Percentiles rank a stretch among this genome's conserved stretches.
Conservation (phyloP, 2,797 vertebrate species). For the Florisuga fusca region DNA sequence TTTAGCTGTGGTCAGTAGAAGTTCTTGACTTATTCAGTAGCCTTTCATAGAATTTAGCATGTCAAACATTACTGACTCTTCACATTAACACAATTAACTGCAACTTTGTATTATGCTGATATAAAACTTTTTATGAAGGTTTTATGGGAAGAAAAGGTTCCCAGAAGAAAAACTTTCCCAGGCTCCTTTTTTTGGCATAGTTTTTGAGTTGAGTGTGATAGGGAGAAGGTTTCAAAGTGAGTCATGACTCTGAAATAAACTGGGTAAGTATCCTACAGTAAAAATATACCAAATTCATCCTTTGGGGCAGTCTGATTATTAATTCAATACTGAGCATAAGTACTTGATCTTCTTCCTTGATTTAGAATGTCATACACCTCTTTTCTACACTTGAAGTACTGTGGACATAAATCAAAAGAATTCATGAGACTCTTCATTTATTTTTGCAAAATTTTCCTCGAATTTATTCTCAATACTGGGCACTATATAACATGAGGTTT, state of each 20-base stretch:
- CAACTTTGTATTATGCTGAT: neutral
- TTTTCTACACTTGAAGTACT: neutral
- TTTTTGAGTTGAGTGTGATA: neutral
- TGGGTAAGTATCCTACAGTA: neutral
- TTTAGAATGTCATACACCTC: neutral
- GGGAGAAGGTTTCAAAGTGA: neutral
- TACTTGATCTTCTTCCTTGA: neutral
- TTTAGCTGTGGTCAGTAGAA: neutral
- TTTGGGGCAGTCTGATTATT: neutral
- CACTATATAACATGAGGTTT: neutral
- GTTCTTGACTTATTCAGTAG: neutral
- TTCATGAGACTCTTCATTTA: neutral
- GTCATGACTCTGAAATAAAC: neutral
- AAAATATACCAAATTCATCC: neutral
- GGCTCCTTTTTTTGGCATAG: neutral
- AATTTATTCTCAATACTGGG: neutral
- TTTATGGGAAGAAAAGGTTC: neutral
- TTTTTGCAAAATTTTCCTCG: neutral
- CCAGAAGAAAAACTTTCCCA: neutral
- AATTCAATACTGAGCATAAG: neutral
- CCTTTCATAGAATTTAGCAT: neutral
- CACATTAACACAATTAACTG: neutral
- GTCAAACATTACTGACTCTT: neutral
- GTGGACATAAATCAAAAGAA: neutral
- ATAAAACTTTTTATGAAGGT: neutral